Conservation (phyloP, 2,113 vertebrate genomes). For the Charadrius vociferus region DNA sequence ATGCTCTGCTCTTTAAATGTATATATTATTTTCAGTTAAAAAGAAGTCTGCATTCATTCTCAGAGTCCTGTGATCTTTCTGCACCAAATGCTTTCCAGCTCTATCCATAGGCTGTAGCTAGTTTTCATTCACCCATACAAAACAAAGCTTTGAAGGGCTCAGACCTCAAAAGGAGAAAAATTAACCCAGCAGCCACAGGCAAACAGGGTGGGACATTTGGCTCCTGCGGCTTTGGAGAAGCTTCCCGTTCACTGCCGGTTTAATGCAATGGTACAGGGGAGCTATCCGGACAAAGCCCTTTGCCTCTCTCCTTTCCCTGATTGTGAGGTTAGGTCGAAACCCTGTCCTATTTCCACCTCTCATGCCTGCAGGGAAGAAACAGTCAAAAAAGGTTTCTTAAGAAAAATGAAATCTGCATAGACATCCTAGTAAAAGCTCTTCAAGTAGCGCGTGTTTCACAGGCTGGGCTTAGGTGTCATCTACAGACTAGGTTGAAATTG, state of each 20-base stretch:
- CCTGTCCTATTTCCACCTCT: background rate
- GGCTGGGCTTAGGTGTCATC: background rate
- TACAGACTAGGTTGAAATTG: background rate
- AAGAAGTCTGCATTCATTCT: background rate
- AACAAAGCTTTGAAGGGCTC: background rate
- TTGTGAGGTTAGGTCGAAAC: background rate
- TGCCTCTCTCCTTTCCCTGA: background rate
- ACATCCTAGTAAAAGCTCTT: background rate
- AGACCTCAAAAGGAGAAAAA: slow-evolving; percentile 23
- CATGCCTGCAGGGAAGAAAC: background rate
- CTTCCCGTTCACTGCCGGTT: background rate
- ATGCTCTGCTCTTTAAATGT: background rate
- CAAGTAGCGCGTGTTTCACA: background rate
- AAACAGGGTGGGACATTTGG: background rate
- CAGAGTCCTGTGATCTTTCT: background rate
- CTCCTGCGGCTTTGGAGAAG: background rate
- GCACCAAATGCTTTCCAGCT: background rate
- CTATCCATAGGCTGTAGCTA: background rate
- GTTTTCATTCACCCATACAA: background rate
- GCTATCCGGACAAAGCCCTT: background rate
- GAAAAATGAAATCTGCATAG: background rate
- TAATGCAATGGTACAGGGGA: background rate
- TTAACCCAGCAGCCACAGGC: background rate
- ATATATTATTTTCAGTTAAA: slow-evolving; percentile 2
- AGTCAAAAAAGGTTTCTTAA: background rate